Percentiles rank a stretch among this genome's conserved stretches.
phyloP scores from a whole-genome alignment of 1,140 invertebrate genomes.

The Meloidogyne exigua region DNA sequence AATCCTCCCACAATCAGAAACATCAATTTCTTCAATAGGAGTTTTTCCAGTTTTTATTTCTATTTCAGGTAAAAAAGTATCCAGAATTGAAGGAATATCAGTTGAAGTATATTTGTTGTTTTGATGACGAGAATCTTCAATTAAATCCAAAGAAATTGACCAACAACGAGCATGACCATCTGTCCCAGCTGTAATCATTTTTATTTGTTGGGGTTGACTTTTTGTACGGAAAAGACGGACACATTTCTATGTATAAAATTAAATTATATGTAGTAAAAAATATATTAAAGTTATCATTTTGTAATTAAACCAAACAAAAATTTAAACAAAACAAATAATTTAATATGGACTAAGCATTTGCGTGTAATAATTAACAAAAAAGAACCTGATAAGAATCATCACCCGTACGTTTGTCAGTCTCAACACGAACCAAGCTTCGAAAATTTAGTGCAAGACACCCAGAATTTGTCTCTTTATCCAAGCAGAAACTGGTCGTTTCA shows the following conservation, averaged over 20 bases:
- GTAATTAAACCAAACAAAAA: no score
- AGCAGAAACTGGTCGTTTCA: slow-evolving; percentile 9
- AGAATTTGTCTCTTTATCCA: neutral
- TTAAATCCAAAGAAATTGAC: slow-evolving; percentile 4
- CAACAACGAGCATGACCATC: slow-evolving; percentile 32
- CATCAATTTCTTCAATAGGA: slow-evolving; percentile 28
- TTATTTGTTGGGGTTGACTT: neutral
- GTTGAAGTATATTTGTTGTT: neutral
- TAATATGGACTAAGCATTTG: no score
- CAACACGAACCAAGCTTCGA: neutral
- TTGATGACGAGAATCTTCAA: neutral
- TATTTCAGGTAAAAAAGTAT: slow-evolving; percentile 19
- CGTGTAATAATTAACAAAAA: no score
- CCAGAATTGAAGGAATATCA: neutral
- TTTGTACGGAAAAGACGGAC: slow-evolving; percentile 17
- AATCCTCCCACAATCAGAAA: slow-evolving; percentile 27
- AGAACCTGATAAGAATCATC: slow-evolving; percentile 26
- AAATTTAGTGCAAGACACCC: neutral
- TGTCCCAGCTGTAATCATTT: slow-evolving; percentile 27
- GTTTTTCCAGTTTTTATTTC: slow-evolving; percentile 27
- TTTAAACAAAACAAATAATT: no score
- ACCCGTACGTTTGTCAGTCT: slow-evolving; percentile 16
- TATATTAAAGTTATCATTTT: no score
- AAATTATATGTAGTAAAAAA: neutral
- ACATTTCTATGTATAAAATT: slow-evolving; percentile 23